phyloP scores from a whole-genome alignment of 1,140 invertebrate species.

The Drosophila subpulchrella region DNA sequence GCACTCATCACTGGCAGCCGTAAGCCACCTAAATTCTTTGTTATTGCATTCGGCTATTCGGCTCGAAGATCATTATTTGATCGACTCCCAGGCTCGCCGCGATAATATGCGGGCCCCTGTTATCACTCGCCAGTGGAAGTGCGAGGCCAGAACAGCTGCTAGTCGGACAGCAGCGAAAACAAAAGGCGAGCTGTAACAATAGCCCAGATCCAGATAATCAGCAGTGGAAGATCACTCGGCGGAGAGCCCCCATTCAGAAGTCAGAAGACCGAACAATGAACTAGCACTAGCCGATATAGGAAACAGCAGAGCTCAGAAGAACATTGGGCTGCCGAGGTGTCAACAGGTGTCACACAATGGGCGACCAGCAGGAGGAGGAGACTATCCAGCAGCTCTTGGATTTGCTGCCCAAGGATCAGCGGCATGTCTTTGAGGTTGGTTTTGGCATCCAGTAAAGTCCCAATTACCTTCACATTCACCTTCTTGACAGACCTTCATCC shows the following conservation, averaged over 20 bases:
- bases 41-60: conserved; percentile 14
- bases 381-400: conserved; percentile 44
- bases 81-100: conserved; percentile 16
- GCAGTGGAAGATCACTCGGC: conserved; percentile 12
- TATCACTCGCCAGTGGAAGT: conserved; percentile 53
- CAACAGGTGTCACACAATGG: conserved; percentile 36
- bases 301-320: conserved; percentile 9
- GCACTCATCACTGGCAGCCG: conserved; percentile 1
- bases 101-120: conserved; percentile 61
- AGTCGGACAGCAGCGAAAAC: conserved; percentile 11
- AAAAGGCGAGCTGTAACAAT: conserved; percentile 28
- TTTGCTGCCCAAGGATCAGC: conserved; percentile 42
- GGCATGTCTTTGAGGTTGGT: conserved; percentile 45
- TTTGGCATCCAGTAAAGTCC: neutral
- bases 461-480: neutral
- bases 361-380: conserved; percentile 20
- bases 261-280: conserved; percentile 36
- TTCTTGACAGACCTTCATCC: conserved; percentile 42
- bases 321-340: conserved; percentile 9
- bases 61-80: conserved; percentile 26
- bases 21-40: conserved; percentile 21
- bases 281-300: conserved; percentile 4
- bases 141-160: conserved; percentile 48
- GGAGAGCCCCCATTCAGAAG: conserved; percentile 31
- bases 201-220: conserved; percentile 29